Evolutionary conservation across 2,888 invertebrate genomes (phyloP).

Genomic region (Tuta absoluta): DNA sequence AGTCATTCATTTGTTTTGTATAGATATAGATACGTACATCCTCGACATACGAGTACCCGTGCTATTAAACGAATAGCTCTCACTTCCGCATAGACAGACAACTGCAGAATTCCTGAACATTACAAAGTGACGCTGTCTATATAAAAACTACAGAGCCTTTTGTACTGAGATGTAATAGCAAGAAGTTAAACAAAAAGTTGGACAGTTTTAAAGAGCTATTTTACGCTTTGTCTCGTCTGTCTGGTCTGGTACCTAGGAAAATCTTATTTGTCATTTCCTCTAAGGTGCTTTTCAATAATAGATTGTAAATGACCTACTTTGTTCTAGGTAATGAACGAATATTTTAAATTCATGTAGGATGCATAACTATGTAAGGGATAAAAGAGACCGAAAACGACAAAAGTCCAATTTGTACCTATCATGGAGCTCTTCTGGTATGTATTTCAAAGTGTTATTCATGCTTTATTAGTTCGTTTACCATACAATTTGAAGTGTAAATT

Average conservation of each 20-base stretch:
- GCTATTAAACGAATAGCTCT: slow-evolving; percentile 13
- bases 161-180: background rate
- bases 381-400: background rate
- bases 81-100: slow-evolving; percentile 22
- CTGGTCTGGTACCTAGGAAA: background rate
- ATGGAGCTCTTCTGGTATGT: background rate
- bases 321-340: too few species aligned
- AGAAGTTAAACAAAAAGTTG: slow-evolving; percentile 8
- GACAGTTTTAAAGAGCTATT: background rate
- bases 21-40: too few species aligned
- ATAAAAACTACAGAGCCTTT: background rate
- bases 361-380: too few species aligned
- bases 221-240: background rate
- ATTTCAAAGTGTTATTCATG: background rate
- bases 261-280: slow-evolving; percentile 1
- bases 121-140: background rate
- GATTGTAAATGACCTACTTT: too few species aligned
- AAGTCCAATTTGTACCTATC: background rate
- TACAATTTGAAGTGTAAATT: background rate
- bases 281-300: background rate
- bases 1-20: too few species aligned
- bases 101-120: slow-evolving; percentile 11
- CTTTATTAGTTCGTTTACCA: background rate
- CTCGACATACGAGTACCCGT: slow-evolving; percentile 28
- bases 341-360: too few species aligned